Base-by-base conservation (phyloP, 2,797 vertebrate species). In the Picus viridis region DNA sequence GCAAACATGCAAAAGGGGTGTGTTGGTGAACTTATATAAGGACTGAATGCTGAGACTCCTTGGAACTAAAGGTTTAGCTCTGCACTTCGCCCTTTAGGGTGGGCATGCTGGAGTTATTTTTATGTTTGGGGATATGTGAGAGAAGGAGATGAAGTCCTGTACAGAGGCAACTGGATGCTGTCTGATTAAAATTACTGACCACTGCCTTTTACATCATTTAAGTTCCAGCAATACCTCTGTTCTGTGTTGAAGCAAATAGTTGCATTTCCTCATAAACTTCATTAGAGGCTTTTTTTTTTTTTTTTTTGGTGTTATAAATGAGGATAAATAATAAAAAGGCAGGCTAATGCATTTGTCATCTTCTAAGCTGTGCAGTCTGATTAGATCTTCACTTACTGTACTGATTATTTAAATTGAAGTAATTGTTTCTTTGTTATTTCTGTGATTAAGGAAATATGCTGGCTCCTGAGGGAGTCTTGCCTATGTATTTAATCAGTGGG, bases 61-160 rank as follows among this genome's bases (percentile, higher is more conserved):
- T 80, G 92, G 90, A 96, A 62, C 59, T 90, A 78, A 39, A 3
- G n/a, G 34, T 86, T 94, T 80, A 83, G 63, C 75, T 89, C 58
- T 94, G 88, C 96, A 93, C 96, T 96, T 94, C 14, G 82, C 88
- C 94, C 93, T 96, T 96, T 93, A 87, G 80, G 74, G 70, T 64
- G 51, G 73, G 56, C 92, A 41, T 27, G 27, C 36, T 41, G 67
- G 76, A 68, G 95, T 95, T 96, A 94, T 95, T 95, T 96, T 65
- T 89, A 34, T 70, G 34, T 83, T 93, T 86, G 64, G 34, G 79
- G 43, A 62, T 70, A 71, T 83, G 88, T 94, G 75, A 94, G 57
- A 58, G 90, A 26, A 23, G 74, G 41, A 86, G 89, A 15, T 74
- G 54, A 89, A 63, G 7, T 36, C 81, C 81, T 87, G 49, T 68